A percentile compares a stretch with the other conserved stretches of the same genome.
Evolutionary conservation across 2,113 vertebrate genomes (phyloP).

Genomic region (Callocephalon fimbriatum): DNA sequence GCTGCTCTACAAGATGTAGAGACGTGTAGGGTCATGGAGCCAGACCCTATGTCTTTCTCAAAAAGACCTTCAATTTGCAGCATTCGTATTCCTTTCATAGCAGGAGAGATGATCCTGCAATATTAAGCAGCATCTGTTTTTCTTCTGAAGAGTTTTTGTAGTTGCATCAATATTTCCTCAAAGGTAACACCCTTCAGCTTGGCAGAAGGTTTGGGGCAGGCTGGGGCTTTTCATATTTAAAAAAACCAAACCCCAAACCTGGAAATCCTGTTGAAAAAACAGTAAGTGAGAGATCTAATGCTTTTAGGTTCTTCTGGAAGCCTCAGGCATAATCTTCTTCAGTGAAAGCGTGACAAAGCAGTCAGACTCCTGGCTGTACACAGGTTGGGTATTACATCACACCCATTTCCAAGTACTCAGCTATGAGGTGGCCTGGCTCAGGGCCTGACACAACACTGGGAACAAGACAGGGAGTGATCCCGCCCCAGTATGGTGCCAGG

Average conservation of each 20-base stretch:
- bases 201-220: neutral
- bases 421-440: neutral
- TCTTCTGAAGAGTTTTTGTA: neutral
- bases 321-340: neutral
- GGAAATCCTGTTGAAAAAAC: neutral
- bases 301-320: constrained; percentile 24
- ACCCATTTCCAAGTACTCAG: rapidly evolving
- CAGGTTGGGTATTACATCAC: neutral
- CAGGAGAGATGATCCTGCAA: neutral
- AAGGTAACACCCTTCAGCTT: constrained; percentile 15
- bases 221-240: neutral
- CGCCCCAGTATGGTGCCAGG: neutral
- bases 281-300: neutral
- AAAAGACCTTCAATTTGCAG: neutral
- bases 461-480: neutral
- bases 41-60: neutral
- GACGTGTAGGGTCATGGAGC: neutral
- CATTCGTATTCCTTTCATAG: neutral
- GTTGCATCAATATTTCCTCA: neutral
- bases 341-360: constrained; percentile 12
- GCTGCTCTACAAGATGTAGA: neutral
- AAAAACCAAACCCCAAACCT: neutral
- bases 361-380: neutral
- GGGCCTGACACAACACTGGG: neutral
- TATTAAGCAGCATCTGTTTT: neutral